These are phyloP conservation scores for Melangyna quadrimaculata DNA, from an alignment of 2,888 invertebrate genomes.

Conservation along the genomic window DNA sequence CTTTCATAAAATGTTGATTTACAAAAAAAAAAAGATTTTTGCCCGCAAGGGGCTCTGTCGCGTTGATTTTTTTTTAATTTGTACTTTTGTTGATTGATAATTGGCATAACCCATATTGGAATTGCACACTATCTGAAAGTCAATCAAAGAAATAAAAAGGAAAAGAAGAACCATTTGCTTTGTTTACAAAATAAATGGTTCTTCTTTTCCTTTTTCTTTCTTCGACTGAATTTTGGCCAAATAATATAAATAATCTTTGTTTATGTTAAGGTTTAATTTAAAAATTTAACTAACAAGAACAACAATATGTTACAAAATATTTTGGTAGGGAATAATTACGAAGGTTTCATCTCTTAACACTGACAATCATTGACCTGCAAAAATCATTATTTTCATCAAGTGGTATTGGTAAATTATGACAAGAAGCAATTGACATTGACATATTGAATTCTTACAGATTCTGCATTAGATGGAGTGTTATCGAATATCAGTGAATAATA, in stretches of 20 bases:
- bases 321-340: too few relatives aligned
- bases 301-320: too few relatives aligned
- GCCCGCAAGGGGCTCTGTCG: slow-evolving; percentile 42
- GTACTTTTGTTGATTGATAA: slow-evolving; percentile 55
- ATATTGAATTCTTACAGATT: background rate
- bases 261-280: background rate
- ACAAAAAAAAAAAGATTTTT: background rate
- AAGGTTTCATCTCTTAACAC: too few relatives aligned
- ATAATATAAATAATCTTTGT: too few relatives aligned
- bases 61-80: slow-evolving; percentile 40
- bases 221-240: too few relatives aligned
- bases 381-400: background rate
- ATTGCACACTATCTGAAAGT: slow-evolving; percentile 33
- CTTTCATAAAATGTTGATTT: slow-evolving; percentile 47
- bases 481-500: background rate
- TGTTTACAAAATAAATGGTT: too few relatives aligned
- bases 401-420: slow-evolving; percentile 2
- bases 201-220: too few relatives aligned
- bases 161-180: background rate
- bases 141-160: slow-evolving; percentile 22
- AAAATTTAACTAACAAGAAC: background rate
- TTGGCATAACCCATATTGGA: slow-evolving; percentile 29
- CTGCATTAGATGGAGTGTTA: background rate
- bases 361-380: too few relatives aligned
- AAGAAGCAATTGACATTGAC: background rate